Evolutionary conservation across 2,888 invertebrate species (phyloP).

Genomic region (Drosophila lutescens): DNA sequence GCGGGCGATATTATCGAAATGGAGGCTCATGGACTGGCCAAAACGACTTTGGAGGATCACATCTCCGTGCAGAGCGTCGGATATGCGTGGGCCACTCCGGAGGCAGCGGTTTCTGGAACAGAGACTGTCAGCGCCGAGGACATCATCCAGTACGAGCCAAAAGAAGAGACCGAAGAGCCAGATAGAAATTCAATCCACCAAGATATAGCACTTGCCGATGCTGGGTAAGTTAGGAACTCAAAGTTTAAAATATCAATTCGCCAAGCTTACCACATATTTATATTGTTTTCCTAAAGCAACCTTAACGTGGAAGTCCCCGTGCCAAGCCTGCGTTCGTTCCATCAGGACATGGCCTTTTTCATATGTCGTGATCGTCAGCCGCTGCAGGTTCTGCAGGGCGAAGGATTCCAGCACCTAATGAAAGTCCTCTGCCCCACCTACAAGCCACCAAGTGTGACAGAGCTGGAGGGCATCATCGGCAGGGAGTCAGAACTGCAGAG

Average conservation of each 20-base stretch:
- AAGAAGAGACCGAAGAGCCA: background rate
- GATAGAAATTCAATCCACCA: background rate
- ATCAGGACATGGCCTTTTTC: background rate
- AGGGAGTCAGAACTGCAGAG: background rate
- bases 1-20: background rate
- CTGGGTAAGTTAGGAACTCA: background rate
- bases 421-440: background rate
- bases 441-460: background rate
- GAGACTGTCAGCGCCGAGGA: conserved; percentile 2
- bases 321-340: background rate
- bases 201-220: background rate
- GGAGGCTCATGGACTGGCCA: background rate
- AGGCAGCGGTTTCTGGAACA: background rate
- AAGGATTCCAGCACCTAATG: conserved; percentile 4
- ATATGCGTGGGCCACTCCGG: background rate
- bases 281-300: too few species aligned
- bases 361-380: conserved; percentile 4
- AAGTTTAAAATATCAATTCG: too few species aligned
- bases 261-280: too few species aligned
- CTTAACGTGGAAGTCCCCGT: too few species aligned
- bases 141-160: conserved; percentile 1
- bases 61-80: background rate
- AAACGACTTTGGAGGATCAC: background rate
- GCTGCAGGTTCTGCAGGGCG: background rate
- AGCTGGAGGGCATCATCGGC: background rate